Percentiles rank a stretch among this genome's conserved stretches.
phyloP scores from a whole-genome alignment of 2,888 invertebrate species.

The Aromia moschata region DNA sequence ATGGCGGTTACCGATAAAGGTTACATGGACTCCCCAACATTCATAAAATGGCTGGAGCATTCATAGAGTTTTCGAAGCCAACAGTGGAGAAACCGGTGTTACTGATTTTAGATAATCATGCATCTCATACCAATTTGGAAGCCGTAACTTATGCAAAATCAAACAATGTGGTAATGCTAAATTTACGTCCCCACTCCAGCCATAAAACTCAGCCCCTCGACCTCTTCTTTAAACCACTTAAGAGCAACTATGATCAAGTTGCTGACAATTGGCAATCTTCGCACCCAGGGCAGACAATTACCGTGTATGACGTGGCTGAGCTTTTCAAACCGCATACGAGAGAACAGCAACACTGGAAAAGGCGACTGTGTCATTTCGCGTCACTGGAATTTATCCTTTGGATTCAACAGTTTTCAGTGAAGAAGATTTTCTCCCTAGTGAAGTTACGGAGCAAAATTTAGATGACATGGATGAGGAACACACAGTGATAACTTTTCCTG shows the following conservation, averaged over 20 bases:
- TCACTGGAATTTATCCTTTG: too few species aligned
- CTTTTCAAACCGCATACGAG: too few species aligned
- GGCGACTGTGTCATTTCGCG: too few species aligned
- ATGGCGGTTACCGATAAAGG: background rate
- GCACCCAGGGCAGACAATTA: background rate
- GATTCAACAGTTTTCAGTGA: too few species aligned
- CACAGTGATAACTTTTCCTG: too few species aligned
- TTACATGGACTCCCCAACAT: background rate
- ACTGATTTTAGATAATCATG: background rate
- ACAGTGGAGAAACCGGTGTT: too few species aligned
- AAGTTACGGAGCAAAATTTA: too few species aligned
- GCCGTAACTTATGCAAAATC: background rate
- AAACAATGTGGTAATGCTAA: background rate
- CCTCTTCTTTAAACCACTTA: background rate
- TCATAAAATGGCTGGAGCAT: background rate
- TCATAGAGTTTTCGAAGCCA: too few species aligned
- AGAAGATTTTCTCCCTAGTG: too few species aligned
- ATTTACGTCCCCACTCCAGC: background rate
- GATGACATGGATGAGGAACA: too few species aligned
- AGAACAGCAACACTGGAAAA: too few species aligned
- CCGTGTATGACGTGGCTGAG: background rate
- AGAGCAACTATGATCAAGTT: background rate
- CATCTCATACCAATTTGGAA: background rate
- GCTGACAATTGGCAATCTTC: background rate
- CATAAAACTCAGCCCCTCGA: background rate